Conservation (phyloP, 2,797 vertebrate genomes). For the Discoglossus pictus region DNA sequence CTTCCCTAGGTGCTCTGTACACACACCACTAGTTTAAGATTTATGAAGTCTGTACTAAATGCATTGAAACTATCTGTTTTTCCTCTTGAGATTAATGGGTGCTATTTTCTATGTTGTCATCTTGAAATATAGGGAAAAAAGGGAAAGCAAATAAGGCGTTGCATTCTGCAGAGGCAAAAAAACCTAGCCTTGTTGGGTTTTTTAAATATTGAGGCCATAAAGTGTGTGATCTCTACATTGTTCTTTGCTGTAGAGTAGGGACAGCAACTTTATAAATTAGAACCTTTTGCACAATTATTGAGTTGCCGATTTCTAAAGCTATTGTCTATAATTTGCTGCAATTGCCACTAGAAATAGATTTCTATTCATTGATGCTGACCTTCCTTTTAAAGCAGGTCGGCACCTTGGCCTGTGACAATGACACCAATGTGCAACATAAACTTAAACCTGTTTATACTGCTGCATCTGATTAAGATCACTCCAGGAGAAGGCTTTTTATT, state of each 20-base stretch:
- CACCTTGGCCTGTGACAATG: constrained; percentile 31
- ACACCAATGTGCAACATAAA: constrained; percentile 17
- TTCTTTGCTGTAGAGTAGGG: constrained; percentile 51
- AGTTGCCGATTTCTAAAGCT: constrained; percentile 37
- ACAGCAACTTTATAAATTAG: constrained; percentile 46
- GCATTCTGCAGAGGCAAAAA: constrained; percentile 50
- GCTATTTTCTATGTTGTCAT: constrained; percentile 55
- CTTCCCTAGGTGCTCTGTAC: constrained; percentile 53
- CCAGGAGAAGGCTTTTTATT: constrained; percentile 8
- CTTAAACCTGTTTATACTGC: constrained; percentile 15
- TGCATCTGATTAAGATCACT: constrained; percentile 26
- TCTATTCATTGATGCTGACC: constrained; percentile 6
- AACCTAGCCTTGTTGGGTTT: constrained; percentile 39
- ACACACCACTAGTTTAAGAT: constrained; percentile 58
- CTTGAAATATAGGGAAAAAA: constrained; percentile 57
- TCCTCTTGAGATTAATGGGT: constrained; percentile 57
- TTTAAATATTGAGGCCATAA: constrained; percentile 54
- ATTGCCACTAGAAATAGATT: constrained; percentile 20
- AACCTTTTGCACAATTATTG: constrained; percentile 23
- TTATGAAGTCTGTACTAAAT: constrained; percentile 60
- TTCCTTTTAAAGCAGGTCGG: constrained; percentile 33
- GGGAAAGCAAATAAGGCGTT: constrained; percentile 57
- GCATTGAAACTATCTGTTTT: constrained; percentile 60
- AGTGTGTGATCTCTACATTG: constrained; percentile 47
- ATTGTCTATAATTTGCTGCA: constrained; percentile 42